Evolutionary conservation across 1,140 invertebrate species (phyloP), one percentile per base, ranked within the genome.

Genomic region (Panulirus ornatus): DNA sequence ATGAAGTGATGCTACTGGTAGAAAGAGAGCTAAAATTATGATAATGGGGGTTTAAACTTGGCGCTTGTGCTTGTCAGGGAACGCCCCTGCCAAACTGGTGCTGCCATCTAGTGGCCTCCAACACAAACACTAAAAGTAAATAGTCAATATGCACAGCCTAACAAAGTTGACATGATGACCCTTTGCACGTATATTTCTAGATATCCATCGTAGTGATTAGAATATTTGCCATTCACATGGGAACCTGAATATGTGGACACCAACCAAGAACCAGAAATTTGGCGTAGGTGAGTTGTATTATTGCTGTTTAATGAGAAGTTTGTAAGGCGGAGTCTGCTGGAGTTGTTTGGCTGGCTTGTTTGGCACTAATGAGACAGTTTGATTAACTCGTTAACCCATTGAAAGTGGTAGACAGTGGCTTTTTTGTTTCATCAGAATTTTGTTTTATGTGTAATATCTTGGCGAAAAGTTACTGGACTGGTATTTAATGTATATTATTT

Each of bases 231-330:
- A 38, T 58, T 38, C 79, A n/a, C 88, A 89, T 89, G 88, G 88
- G 51, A 76, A 42, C 79, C 70, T 84, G 70, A 89, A 84, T 83
- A 89, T 89, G 88, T 89, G 88, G 88, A 89, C 79, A 81, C 88
- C 88, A 54, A 89, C 88, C 44, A 89, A 89, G 47, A 89, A 89
- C 47, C 88, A 89, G 88, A 89, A 89, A 66, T 89, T 84, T 76
- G 88, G 88, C 47, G 88, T 89, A 30, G 88, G 88, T 89, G 81
- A 89, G 88, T 89, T 42, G 11, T 11, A 66, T 30, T 66, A 27
- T 5, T 6, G 58, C n/a, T 0, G n/a, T n/a, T 22, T 22, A 5
- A 30, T 5, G n/a, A 8, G n/a, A 8, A 30, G n/a, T 30, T n/a
- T n/a, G n/a, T n/a, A n/a, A n/a, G n/a, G n/a, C n/a, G n/a, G n/a